A percentile compares a stretch with the other conserved stretches of the same genome.
Evolutionary conservation across 2,797 vertebrate species (phyloP).

Genomic region (Yasuhikotakia modesta): DNA sequence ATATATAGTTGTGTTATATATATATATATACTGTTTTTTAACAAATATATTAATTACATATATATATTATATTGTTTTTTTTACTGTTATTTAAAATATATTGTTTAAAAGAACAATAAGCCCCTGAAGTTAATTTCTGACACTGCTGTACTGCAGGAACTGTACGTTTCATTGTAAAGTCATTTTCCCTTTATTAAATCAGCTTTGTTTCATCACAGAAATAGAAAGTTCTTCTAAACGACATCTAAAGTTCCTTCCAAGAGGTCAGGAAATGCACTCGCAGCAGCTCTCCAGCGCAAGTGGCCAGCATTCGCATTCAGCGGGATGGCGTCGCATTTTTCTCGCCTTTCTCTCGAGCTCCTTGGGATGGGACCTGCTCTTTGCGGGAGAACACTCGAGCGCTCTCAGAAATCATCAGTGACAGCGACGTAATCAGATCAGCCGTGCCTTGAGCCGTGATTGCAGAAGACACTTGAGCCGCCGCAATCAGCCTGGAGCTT

Average conservation of each 20-base stretch:
- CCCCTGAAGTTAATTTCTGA: neutral
- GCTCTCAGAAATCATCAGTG: conserved; percentile 54
- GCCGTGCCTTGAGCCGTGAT: conserved; percentile 52
- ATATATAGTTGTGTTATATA: no score
- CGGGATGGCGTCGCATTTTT: conserved; percentile 34
- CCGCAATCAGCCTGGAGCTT: conserved; percentile 56
- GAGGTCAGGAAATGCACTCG: conserved; percentile 39
- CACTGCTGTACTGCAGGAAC: neutral
- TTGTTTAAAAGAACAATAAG: no score
- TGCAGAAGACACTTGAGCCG: conserved; percentile 54
- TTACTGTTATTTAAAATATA: neutral
- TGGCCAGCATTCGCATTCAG: conserved; percentile 20
- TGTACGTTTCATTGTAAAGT: conserved; percentile 12
- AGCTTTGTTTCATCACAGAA: conserved; percentile 18
- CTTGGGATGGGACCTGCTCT: conserved; percentile 42
- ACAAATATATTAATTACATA: no score
- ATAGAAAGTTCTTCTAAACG: conserved; percentile 20
- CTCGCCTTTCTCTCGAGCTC: conserved; percentile 27
- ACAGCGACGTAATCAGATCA: conserved; percentile 59
- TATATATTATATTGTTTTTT: neutral
- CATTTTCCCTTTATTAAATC: conserved; percentile 25
- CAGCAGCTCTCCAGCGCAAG: conserved; percentile 31
- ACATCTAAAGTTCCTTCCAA: conserved; percentile 31
- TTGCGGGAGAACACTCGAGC: conserved; percentile 49
- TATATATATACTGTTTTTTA: no score